Conservation (phyloP, 2,797 vertebrate genomes). For the Anguilla megastoma region DNA sequence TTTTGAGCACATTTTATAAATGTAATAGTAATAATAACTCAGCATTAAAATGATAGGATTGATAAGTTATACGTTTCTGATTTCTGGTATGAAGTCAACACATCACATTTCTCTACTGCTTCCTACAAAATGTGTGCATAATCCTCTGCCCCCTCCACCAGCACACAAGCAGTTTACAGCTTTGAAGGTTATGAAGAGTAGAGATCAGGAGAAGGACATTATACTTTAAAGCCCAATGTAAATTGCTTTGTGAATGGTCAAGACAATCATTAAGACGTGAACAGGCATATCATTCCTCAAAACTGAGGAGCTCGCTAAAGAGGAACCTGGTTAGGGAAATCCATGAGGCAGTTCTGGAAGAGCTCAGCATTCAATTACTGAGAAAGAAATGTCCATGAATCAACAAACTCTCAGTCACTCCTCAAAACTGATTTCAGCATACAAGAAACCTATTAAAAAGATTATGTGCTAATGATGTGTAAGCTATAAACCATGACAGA, state of each 20-base stretch:
- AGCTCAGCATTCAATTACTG: not conserved
- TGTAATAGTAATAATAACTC: conserved; percentile 66
- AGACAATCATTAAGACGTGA: not conserved
- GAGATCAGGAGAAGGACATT: not conserved
- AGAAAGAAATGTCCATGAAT: not conserved
- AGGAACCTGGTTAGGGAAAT: not conserved
- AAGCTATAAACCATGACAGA: not conserved
- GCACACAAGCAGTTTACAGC: not conserved
- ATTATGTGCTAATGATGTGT: no score
- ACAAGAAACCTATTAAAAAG: no score
- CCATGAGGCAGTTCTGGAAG: not conserved
- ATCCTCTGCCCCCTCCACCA: not conserved
- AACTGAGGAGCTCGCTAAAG: not conserved
- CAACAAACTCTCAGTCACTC: not conserved
- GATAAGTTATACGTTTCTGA: conserved; percentile 57
- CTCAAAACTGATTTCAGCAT: no score
- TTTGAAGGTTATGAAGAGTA: not conserved
- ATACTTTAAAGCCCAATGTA: not conserved
- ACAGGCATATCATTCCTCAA: not conserved
- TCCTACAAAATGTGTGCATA: not conserved
- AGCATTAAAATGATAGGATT: conserved; percentile 74
- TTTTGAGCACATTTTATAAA: conserved; percentile 75
- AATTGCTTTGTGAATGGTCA: not conserved
- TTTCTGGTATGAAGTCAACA: conserved; percentile 41
- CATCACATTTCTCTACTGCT: not conserved